phyloP scores from a whole-genome alignment of 1,140 invertebrate genomes.

The Periplaneta americana region DNA sequence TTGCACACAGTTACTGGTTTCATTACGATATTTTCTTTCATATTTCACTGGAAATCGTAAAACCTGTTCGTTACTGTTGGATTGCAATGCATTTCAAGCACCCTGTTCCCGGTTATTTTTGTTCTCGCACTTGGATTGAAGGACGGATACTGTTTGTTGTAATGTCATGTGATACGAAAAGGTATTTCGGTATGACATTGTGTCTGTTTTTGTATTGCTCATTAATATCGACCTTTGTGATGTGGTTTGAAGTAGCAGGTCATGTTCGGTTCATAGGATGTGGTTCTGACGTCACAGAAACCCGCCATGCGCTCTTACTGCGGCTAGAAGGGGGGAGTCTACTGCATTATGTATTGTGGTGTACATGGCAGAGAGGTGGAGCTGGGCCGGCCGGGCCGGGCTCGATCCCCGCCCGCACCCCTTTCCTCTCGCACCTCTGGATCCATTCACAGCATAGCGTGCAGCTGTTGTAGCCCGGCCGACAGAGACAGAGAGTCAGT shows the following conservation, averaged over 20 bases:
- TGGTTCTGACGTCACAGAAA: background rate
- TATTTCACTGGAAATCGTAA: too few species aligned
- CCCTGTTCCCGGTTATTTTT: too few species aligned
- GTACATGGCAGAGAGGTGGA: background rate
- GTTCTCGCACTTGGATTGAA: too few species aligned
- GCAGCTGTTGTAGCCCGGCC: background rate
- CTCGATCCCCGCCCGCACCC: background rate
- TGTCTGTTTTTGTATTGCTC: background rate
- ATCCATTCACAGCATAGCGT: background rate
- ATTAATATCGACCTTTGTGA: background rate
- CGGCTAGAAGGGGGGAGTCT: background rate
- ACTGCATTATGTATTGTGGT: background rate
- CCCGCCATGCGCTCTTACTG: background rate
- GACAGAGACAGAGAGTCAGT: background rate
- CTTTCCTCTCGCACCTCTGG: background rate
- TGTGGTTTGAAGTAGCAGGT: background rate
- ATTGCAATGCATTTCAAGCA: too few species aligned
- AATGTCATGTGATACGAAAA: background rate
- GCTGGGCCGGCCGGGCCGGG: background rate
- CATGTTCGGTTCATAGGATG: background rate
- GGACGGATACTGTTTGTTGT: too few species aligned
- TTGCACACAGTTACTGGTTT: too few species aligned
- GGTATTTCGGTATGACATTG: background rate
- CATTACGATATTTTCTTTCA: too few species aligned
- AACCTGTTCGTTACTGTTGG: too few species aligned